Conservation (phyloP, 2,113 vertebrate species). For the Cyanoramphus novaezelandiae region DNA sequence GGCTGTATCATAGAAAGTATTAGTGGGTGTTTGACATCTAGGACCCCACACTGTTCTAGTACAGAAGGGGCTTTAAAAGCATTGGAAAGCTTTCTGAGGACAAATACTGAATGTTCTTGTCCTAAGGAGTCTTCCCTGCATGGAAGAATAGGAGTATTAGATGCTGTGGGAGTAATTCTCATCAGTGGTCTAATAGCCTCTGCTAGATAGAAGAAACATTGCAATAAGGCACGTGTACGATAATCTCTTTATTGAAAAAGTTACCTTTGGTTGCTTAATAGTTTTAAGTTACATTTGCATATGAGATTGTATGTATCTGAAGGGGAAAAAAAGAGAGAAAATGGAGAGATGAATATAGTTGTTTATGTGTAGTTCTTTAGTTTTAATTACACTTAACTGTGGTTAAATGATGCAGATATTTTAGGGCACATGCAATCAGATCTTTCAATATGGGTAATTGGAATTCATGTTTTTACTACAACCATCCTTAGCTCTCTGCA, state of each 20-base stretch:
- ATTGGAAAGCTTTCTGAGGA: neutral
- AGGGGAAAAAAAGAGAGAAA: neutral
- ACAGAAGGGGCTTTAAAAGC: neutral
- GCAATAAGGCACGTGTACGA: neutral
- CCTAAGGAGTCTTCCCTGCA: neutral
- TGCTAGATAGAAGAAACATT: neutral
- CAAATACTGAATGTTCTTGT: neutral
- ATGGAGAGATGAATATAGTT: neutral
- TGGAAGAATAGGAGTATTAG: neutral
- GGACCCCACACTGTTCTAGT: neutral
- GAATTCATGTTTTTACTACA: constrained; percentile 8
- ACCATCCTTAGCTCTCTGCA: neutral
- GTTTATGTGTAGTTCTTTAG: neutral
- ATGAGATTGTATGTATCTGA: neutral
- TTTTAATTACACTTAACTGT: neutral
- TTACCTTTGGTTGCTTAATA: neutral
- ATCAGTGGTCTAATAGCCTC: neutral
- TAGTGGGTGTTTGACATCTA: neutral
- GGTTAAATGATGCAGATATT: neutral
- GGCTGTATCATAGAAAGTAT: neutral
- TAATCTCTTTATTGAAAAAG: neutral
- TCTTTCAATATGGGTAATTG: constrained; percentile 12
- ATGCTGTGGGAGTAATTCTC: neutral
- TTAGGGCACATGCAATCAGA: neutral
- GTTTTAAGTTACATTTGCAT: neutral